Evolutionary conservation across 30 jellyfish, hydroid and myxozoan species (phyloP), one percentile per base, ranked within the genome.

Genomic region (Nemopilema nomurai): DNA sequence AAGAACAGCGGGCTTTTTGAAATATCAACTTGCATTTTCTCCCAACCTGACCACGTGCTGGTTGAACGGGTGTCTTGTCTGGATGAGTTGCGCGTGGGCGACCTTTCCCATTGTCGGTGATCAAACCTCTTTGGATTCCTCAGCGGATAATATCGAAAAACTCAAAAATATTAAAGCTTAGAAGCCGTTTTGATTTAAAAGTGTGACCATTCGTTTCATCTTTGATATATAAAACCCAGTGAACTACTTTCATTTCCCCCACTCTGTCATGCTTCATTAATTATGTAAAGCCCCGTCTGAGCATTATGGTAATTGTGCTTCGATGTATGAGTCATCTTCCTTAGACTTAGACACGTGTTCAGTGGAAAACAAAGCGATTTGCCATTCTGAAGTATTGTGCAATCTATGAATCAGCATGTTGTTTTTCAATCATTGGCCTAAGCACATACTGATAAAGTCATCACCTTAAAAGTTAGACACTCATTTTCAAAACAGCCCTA

Each of bases 11-110:
- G 6, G 57, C 57, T 62, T 78, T 82, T 79, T 20, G 77, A 73
- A 82, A 77, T 89, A 89, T 89, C 97, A 89, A 89, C 76, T 66
- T 89, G 84, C 85, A 89, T 81, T 81, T 89, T 89, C 97, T 89
- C 97, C 97, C 80, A 72, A 82, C 90, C 62, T 25, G 88, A 22
- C 71, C 82, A 86, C 79, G 53, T 74, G 82, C 85, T 16, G 85
- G 25, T 76, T 67, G 77, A 74, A 65, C 93, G 93, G 93, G 93
- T 84, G 93, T 84, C 51, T 78, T 57, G 87, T 74, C 93, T 74
- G 76, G 24, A 21, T 17, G 18, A 28, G 81, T 25, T 51, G 28
- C 49, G 79, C 81, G 91, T 73, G 93, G 93, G 93, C 82, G 93
- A 76, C 83, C 79, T 62, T 62, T 66, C 49, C 77, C n/a, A 18